Evolutionary conservation across 1,140 invertebrate species (phyloP), one percentile per base, ranked within the genome.

Genomic region (Potamilus streckersoni): DNA sequence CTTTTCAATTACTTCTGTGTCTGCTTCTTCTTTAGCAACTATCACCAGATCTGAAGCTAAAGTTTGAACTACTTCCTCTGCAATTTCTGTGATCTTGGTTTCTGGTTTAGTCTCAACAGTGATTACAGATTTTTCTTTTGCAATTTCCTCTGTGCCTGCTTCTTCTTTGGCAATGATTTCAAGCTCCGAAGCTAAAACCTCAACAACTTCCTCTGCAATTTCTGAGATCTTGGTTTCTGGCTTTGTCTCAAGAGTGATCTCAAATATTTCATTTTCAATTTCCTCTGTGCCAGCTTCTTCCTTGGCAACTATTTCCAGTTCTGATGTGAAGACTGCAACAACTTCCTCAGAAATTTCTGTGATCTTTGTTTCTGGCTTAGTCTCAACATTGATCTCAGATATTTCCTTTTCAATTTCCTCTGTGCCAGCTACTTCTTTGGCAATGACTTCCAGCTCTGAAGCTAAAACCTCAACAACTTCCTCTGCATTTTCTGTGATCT

Each of bases 391-490:
- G 27, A 27, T 27, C 27, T 27, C 27, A 27, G 17, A 27, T 27
- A 2, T 27, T 27, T 27, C 27, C 2, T 27, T 27, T 27, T 1
- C 27, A 27, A 27, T 27, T 19, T 27, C 27, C 27, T 2, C 27
- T 27, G 27, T 27, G 27, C 27, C 2, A 2, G 27, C 27, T 27
- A 2, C 64, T 31, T 74, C 71, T 12, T 63, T 73, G 38, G 55
- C 23, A 12, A 59, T 56, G 67, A 68, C 70, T 59, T 73, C 76
- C 55, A 74, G 62, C 57, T 27, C 62, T 27, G 74, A 23, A 49
- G 27, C 57, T 31, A 69, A 62, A 57, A 65, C 64, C 55, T 73
- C 69, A 57, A 73, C 66, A 2, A 57, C 31, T 66, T 55, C 59
- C 55, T 75, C 70, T 31, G 55, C 31, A 31, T 77, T 38, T 68